phyloP scores from a whole-genome alignment of 2,888 invertebrate species.

The Listrodromus nycthemerus region DNA sequence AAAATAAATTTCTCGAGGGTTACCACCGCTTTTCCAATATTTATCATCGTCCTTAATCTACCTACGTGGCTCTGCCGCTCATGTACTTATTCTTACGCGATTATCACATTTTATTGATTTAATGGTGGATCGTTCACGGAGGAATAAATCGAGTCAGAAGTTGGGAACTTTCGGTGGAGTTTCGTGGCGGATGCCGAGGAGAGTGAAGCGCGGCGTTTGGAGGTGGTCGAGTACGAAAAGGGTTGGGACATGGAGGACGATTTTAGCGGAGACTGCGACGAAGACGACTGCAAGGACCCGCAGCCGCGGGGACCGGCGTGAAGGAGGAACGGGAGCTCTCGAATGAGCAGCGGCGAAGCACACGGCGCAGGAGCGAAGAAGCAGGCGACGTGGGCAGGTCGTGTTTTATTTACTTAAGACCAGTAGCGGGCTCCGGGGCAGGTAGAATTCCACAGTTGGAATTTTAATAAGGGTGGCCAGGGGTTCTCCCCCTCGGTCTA shows the following conservation, averaged over 20 bases:
- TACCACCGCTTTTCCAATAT: no score
- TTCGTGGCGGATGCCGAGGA: conserved; percentile 11
- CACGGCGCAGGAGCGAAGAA: conserved; percentile 66
- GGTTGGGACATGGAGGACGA: conserved; percentile 44
- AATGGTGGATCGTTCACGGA: neutral
- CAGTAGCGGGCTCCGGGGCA: conserved; percentile 83
- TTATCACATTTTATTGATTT: neutral
- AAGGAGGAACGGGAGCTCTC: conserved; percentile 57
- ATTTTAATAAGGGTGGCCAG: conserved; percentile 84
- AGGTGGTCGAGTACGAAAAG: conserved; percentile 55
- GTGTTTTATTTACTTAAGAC: conserved; percentile 84
- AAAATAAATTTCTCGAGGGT: no score
- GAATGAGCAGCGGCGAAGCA: conserved; percentile 54
- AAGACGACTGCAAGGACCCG: conserved; percentile 64
- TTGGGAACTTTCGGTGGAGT: conserved; percentile 24
- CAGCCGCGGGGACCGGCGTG: conserved; percentile 61
- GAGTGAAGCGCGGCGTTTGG: conserved; percentile 39
- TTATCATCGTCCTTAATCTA: no score
- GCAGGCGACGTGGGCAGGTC: conserved; percentile 79
- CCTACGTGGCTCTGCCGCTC: no score
- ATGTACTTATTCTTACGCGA: no score
- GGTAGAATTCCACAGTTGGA: conserved; percentile 84
- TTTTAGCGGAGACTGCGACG: conserved; percentile 35
- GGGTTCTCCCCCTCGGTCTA: conserved; percentile 76
- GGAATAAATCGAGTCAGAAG: conserved; percentile 26